Conservation (phyloP, 23 tunicate genomes). For the Corella eumyota region DNA sequence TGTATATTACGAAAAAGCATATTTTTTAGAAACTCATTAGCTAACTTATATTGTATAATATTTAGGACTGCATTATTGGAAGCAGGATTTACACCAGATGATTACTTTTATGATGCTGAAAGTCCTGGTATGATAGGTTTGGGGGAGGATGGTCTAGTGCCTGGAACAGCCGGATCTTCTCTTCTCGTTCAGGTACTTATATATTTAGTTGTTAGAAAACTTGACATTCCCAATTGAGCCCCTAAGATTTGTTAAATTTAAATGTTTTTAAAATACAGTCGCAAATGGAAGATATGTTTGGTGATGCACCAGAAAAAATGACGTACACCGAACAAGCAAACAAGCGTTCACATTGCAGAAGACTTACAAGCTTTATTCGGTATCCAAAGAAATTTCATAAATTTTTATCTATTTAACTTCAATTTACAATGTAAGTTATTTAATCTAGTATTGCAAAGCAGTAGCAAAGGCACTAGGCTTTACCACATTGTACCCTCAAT, state of each 20-base stretch:
- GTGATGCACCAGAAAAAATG: conserved; percentile 99
- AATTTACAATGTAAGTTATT: too few species aligned
- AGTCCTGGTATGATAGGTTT: conserved; percentile 58
- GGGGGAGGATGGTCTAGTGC: conserved; percentile 56
- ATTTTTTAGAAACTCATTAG: too few species aligned
- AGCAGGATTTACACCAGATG: conserved; percentile 98
- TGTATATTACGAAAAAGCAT: too few species aligned
- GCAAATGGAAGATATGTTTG: conserved; percentile 82
- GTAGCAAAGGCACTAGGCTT: too few species aligned
- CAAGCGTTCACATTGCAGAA: conserved; percentile 82
- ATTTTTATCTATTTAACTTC: too few species aligned
- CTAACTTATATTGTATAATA: background rate
- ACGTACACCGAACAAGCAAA: conserved; percentile 99
- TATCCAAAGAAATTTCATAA: background rate
- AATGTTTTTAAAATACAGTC: conserved; percentile 34
- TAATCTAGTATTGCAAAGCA: too few species aligned
- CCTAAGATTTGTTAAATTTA: background rate
- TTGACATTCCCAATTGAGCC: too few species aligned
- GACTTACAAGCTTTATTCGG: conserved; percentile 88
- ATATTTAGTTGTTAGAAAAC: too few species aligned
- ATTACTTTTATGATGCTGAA: conserved; percentile 79
- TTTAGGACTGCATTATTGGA: conserved; percentile 89
- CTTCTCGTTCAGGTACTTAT: conserved; percentile 50
- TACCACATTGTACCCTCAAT: too few species aligned
- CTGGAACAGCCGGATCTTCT: conserved; percentile 85